Percentiles rank a stretch among this genome's conserved stretches.
These are phyloP conservation scores for Psophia crepitans DNA, from an alignment of 2,113 vertebrate species.

Conservation along the genomic window DNA sequence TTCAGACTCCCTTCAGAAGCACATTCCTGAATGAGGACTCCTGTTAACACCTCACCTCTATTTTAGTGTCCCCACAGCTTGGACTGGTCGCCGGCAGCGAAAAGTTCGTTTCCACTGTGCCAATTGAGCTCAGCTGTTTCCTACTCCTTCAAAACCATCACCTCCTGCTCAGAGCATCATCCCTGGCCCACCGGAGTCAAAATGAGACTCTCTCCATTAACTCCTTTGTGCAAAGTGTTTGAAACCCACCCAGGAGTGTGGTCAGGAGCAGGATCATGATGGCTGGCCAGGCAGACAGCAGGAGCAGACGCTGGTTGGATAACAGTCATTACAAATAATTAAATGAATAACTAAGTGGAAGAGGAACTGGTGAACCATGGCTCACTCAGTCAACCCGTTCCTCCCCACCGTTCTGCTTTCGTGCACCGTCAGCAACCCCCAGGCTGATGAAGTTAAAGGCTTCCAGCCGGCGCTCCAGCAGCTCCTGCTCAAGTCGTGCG, in stretches of 20 bases:
- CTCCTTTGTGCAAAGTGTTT: not conserved
- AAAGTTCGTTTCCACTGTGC: not conserved
- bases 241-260: not conserved
- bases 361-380: not conserved
- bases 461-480: not conserved
- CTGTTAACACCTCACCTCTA: not conserved
- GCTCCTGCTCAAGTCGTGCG: not conserved
- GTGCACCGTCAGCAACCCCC: not conserved
- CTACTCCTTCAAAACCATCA: not conserved
- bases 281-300: not conserved
- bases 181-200: not conserved
- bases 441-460: not conserved
- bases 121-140: not conserved
- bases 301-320: not conserved
- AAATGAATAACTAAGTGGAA: constrained; percentile 26
- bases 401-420: not conserved
- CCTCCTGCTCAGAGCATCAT: not conserved
- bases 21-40: not conserved
- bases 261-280: not conserved
- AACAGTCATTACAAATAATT: not conserved
- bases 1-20: not conserved
- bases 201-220: not conserved
- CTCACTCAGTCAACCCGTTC: not conserved
- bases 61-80: not conserved
- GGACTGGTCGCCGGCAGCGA: not conserved